phyloP scores from a whole-genome alignment of 1,140 invertebrate species.

The Pollicipes pollicipes region DNA sequence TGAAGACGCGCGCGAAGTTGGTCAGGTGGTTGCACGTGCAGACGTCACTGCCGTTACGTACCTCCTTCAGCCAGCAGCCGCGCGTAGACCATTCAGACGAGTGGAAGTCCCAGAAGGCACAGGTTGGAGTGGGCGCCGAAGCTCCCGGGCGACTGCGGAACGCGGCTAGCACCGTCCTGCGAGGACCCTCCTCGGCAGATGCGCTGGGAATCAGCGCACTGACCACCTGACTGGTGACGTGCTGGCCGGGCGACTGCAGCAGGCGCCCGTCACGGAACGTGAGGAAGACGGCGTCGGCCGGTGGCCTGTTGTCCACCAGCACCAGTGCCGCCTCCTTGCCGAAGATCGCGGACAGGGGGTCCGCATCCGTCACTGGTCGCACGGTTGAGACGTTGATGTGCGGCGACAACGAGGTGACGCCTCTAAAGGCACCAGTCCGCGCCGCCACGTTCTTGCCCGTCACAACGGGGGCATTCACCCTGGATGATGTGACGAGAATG shows the following conservation, averaged over 20 bases:
- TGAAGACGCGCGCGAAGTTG: constrained; percentile 19
- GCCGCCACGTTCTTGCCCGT: not conserved
- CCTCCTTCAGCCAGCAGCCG: not conserved
- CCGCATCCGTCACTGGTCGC: too few species aligned
- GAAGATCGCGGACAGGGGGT: not conserved
- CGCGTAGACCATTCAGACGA: not conserved
- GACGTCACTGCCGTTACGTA: not conserved
- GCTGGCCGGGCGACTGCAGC: not conserved
- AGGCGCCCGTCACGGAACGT: not conserved
- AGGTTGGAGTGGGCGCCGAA: not conserved
- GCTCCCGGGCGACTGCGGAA: not conserved
- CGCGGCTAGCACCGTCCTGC: not conserved
- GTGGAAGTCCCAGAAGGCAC: not conserved
- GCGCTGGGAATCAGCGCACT: not conserved
- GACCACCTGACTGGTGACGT: not conserved
- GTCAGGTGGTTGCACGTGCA: constrained; percentile 21
- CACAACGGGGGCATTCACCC: not conserved
- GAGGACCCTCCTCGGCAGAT: too few species aligned
- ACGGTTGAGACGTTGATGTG: not conserved
- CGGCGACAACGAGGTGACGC: not conserved
- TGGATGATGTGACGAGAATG: not conserved
- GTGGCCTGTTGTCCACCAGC: not conserved
- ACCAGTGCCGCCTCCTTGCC: not conserved
- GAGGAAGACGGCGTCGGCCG: not conserved
- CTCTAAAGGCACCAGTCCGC: not conserved